A percentile compares a stretch with the other conserved stretches of the same genome.
Evolutionary conservation across 2,113 vertebrate genomes (phyloP).

Genomic region (Gnathonemus longibarbis): DNA sequence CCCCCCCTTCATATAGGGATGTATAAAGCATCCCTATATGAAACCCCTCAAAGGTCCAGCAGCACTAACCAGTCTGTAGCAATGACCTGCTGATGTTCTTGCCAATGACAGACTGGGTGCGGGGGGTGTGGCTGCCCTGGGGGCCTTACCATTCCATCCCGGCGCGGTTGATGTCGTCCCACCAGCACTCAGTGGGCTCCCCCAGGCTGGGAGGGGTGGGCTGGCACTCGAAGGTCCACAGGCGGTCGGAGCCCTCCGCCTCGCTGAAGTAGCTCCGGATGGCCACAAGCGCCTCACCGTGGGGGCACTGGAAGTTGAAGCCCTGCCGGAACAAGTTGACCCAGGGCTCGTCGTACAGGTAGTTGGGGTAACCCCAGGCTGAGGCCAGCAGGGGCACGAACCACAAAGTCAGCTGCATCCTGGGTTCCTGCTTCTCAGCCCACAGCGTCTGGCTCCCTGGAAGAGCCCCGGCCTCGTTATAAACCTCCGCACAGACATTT

Average conservation of each 20-base stretch:
- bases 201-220: slow-evolving; percentile 72
- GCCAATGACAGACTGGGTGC: background rate
- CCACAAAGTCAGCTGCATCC: slow-evolving; percentile 62
- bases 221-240: slow-evolving; percentile 92
- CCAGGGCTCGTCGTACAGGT: slow-evolving; percentile 77
- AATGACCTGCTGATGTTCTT: background rate
- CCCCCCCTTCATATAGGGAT: no score
- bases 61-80: background rate
- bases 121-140: background rate
- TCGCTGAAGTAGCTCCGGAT: slow-evolving; percentile 82
- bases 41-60: background rate
- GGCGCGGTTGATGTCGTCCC: slow-evolving; percentile 91
- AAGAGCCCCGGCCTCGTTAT: slow-evolving; percentile 55
- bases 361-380: slow-evolving; percentile 63
- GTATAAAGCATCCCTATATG: no score
- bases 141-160: slow-evolving; percentile 83
- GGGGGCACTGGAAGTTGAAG: slow-evolving; percentile 93
- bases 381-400: slow-evolving; percentile 56
- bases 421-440: slow-evolving; percentile 38
- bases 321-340: slow-evolving; percentile 81
- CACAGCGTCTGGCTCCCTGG: slow-evolving; percentile 33
- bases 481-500: slow-evolving; percentile 64
- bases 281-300: slow-evolving; percentile 81
- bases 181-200: slow-evolving; percentile 91
- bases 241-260: slow-evolving; percentile 79